These are phyloP conservation scores for Ochotona princeps DNA, from an alignment of 2,113 vertebrate species.

Conservation along the genomic window DNA sequence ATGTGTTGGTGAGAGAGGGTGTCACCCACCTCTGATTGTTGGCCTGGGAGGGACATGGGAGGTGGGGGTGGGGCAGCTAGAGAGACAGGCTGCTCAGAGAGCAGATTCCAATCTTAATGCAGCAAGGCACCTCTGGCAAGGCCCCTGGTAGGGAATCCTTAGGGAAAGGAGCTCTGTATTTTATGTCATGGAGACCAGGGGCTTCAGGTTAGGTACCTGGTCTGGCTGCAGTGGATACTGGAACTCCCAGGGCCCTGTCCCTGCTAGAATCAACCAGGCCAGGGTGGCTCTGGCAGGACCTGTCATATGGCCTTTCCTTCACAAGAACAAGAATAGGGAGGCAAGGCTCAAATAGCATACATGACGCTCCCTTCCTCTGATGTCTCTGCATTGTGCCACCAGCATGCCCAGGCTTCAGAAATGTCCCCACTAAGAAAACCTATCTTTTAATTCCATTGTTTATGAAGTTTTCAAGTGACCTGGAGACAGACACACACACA, in stretches of 20 bases:
- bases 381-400: too few relatives aligned
- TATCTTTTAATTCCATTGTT: too few relatives aligned
- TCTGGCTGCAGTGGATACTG: not conserved
- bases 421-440: too few relatives aligned
- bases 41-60: constrained; percentile 33
- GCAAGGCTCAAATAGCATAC: not conserved
- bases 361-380: not conserved
- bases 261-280: not conserved
- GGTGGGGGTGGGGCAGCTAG: not conserved
- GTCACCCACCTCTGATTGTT: constrained; percentile 17
- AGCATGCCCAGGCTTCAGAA: too few relatives aligned
- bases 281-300: not conserved
- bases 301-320: not conserved
- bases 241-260: not conserved
- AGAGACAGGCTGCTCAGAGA: not conserved
- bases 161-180: not conserved
- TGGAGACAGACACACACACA: not conserved
- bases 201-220: not conserved
- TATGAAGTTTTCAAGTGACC: too few relatives aligned
- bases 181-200: not conserved
- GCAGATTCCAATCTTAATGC: not conserved
- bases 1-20: not conserved
- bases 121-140: not conserved
- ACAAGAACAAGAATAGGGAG: not conserved
- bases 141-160: not conserved